These are phyloP conservation scores for Gymnocheta viridis DNA, from an alignment of 2,888 invertebrate genomes.

Conservation along the genomic window DNA sequence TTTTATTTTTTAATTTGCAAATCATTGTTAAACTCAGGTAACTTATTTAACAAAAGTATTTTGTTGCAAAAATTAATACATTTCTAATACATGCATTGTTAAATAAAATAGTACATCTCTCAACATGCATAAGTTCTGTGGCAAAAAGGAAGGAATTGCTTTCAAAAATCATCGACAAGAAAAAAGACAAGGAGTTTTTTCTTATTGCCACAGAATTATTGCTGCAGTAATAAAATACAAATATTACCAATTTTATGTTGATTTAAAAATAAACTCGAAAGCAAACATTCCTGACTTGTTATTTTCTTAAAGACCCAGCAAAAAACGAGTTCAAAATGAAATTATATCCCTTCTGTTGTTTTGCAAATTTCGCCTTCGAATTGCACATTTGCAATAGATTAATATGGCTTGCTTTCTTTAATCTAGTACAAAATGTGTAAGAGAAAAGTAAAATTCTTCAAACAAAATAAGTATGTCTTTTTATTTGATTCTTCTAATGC, in stretches of 20 bases:
- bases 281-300: not conserved
- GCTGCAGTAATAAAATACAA: not conserved
- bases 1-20: conserved; percentile 18
- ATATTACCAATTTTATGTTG: not conserved
- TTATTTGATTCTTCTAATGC: no score
- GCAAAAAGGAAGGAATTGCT: not conserved
- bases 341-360: no score
- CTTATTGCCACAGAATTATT: not conserved
- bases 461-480: no score
- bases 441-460: no score
- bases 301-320: not conserved
- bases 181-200: not conserved
- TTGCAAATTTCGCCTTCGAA: no score
- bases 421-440: no score
- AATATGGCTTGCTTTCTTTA: no score
- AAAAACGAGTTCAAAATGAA: no score
- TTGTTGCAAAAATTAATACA: conserved; percentile 19
- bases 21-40: conserved; percentile 72
- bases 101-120: not conserved
- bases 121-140: conserved; percentile 1
- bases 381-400: no score
- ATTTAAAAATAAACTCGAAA: conserved; percentile 21
- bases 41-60: conserved; percentile 44
- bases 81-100: conserved; percentile 19
- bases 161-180: not conserved